phyloP scores from a whole-genome alignment of 2,113 vertebrate genomes.

The Sinosuthora webbiana region DNA sequence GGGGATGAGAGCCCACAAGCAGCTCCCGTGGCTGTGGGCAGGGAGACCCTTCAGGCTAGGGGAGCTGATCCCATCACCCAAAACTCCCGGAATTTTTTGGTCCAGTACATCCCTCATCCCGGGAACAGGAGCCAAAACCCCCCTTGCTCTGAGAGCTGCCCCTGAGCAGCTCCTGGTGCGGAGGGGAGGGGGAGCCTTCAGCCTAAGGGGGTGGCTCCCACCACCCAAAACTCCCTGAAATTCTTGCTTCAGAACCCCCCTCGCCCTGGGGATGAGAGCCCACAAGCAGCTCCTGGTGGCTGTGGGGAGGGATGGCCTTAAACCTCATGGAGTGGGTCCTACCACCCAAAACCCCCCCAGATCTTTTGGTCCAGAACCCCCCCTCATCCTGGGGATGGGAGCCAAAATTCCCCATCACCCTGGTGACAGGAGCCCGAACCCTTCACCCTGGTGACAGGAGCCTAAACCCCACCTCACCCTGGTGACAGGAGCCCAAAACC shows the following conservation, averaged over 20 bases:
- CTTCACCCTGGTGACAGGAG: neutral
- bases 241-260: neutral
- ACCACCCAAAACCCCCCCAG: neutral
- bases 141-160: too few relatives aligned
- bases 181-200: too few relatives aligned
- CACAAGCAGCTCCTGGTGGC: neutral
- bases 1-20: too few relatives aligned
- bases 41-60: too few relatives aligned
- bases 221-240: neutral
- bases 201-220: too few relatives aligned
- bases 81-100: too few relatives aligned
- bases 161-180: too few relatives aligned
- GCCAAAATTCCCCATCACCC: neutral
- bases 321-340: rapidly evolving
- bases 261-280: neutral
- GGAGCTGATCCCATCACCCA: too few relatives aligned
- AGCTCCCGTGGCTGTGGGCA: neutral
- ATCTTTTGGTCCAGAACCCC: neutral
- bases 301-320: neutral
- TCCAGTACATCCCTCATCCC: too few relatives aligned
- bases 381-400: rapidly evolving
- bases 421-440: neutral
- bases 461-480: neutral
- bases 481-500: neutral
- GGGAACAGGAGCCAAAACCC: too few relatives aligned